Conservation (phyloP, 2,888 invertebrate species). For the Eurytoma adleriae region DNA sequence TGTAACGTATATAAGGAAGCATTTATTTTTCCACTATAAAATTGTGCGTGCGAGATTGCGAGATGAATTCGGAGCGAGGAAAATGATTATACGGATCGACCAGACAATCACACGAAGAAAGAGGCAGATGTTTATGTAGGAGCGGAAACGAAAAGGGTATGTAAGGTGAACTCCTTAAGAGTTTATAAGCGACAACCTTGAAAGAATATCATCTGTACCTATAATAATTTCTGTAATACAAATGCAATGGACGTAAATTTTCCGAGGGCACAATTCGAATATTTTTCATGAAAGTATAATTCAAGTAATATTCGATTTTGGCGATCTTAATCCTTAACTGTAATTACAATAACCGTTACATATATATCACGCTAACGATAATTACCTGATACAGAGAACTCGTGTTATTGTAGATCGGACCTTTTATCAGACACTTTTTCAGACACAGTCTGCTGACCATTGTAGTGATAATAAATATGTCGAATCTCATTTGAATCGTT, state of each 20-base stretch:
- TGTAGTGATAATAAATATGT: background rate
- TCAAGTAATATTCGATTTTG: background rate
- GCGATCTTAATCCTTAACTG: background rate
- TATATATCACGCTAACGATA: too few species aligned
- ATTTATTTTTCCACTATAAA: slow-evolving; percentile 42
- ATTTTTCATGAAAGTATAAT: slow-evolving; percentile 37
- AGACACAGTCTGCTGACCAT: too few species aligned
- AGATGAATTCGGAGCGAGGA: background rate
- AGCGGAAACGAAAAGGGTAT: background rate
- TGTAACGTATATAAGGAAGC: background rate
- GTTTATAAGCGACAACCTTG: slow-evolving; percentile 2
- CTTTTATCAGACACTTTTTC: too few species aligned
- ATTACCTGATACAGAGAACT: too few species aligned
- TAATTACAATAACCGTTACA: too few species aligned
- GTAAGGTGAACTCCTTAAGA: background rate
- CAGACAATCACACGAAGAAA: slow-evolving; percentile 39
- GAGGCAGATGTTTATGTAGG: background rate
- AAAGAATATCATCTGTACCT: background rate
- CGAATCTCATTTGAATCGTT: slow-evolving; percentile 3
- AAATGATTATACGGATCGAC: slow-evolving; percentile 12
- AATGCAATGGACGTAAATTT: background rate
- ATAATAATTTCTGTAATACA: background rate
- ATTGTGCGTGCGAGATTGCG: slow-evolving; percentile 2
- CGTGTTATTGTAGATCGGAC: too few species aligned
- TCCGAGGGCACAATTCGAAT: slow-evolving; percentile 11